A percentile compares a stretch with the other conserved stretches of the same genome.
Conservation (phyloP, 2,888 invertebrate species). For the Rhagophthalmus giganteus region DNA sequence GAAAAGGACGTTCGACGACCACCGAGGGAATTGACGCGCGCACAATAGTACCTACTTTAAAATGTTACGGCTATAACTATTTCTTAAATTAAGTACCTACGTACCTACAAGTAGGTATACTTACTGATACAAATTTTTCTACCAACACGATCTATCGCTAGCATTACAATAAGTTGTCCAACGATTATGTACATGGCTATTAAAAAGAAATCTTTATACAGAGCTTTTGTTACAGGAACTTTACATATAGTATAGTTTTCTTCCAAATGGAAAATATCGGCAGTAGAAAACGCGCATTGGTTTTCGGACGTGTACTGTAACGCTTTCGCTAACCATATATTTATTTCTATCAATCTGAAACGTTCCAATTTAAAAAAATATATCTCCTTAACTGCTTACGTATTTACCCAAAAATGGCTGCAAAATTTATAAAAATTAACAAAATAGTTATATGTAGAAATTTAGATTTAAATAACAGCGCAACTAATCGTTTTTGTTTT, state of each 20-base stretch:
- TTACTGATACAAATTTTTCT: slow-evolving; percentile 34
- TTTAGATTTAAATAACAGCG: slow-evolving; percentile 34
- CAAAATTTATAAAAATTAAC: slow-evolving; percentile 35
- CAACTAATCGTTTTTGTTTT: slow-evolving; percentile 30
- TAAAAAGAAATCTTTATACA: slow-evolving; percentile 32
- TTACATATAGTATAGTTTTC: slow-evolving; percentile 17
- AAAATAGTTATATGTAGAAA: slow-evolving; percentile 33
- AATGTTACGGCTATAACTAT: no score
- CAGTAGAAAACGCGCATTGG: slow-evolving; percentile 24
- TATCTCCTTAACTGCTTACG: no score
- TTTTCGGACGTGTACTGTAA: slow-evolving; percentile 13
- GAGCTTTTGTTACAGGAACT: slow-evolving; percentile 10
- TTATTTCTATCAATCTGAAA: slow-evolving; percentile 32
- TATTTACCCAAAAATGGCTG: slow-evolving; percentile 37
- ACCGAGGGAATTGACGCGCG: no score
- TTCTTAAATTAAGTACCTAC: no score
- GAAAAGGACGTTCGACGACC: no score
- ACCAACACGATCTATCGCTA: slow-evolving; percentile 33
- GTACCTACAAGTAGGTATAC: no score
- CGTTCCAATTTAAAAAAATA: background rate
- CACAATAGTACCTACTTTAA: no score
- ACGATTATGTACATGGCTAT: slow-evolving; percentile 27
- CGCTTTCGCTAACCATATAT: slow-evolving; percentile 35
- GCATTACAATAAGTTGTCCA: slow-evolving; percentile 32
- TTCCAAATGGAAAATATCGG: slow-evolving; percentile 32